Conservation (phyloP, 2,797 vertebrate genomes). For the Hemitrygon akajei region DNA sequence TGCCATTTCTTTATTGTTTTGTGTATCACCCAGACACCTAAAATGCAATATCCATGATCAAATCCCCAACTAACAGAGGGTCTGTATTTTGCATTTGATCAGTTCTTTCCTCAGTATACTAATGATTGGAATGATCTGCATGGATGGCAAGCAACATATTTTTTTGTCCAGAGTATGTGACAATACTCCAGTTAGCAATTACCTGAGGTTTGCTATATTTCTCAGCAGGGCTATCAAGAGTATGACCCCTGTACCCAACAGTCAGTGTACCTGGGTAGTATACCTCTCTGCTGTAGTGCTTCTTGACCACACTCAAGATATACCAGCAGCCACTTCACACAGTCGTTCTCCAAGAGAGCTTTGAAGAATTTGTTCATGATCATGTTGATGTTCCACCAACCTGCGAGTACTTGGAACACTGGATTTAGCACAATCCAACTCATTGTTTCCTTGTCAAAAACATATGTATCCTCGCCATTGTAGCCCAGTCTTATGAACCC, state of each 20-base stretch:
- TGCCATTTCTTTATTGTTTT: too few species aligned
- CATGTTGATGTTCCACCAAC: neutral
- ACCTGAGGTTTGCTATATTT: neutral
- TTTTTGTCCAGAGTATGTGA: too few species aligned
- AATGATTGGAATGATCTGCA: too few species aligned
- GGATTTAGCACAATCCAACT: neutral
- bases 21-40: too few species aligned
- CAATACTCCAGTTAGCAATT: neutral
- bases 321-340: conserved; percentile 1
- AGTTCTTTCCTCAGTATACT: too few species aligned
- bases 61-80: too few species aligned
- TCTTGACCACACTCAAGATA: neutral
- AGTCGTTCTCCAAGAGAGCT: conserved; percentile 18
- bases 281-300: neutral
- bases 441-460: neutral
- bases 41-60: too few species aligned
- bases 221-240: neutral
- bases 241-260: neutral
- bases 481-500: neutral
- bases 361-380: conserved; percentile 23
- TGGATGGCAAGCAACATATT: too few species aligned
- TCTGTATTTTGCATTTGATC: too few species aligned
- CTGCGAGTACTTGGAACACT: neutral
- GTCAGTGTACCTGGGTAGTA: neutral
- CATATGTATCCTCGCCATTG: neutral